Evolutionary conservation across 2,113 vertebrate genomes (phyloP).

Genomic region (Sciurus niger): DNA sequence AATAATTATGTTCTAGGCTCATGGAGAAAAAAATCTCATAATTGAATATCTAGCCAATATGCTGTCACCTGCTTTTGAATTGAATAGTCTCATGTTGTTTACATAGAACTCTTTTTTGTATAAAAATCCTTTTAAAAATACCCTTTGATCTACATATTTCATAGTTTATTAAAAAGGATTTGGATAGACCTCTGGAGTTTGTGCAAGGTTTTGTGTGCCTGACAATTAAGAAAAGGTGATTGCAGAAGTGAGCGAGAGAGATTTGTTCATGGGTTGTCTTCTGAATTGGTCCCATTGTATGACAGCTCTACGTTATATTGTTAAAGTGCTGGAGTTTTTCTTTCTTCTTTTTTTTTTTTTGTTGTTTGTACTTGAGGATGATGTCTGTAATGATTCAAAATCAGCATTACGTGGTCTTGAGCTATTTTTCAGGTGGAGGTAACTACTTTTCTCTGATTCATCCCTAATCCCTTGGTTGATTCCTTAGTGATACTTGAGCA

Average conservation of each 20-base stretch:
- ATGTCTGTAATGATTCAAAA: neutral
- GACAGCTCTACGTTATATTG: neutral
- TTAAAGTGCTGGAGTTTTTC: neutral
- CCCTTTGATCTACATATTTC: neutral
- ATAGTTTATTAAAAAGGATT: neutral
- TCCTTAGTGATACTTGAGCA: neutral
- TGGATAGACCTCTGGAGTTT: slow-evolving; percentile 3
- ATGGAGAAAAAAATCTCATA: neutral
- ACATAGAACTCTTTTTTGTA: neutral
- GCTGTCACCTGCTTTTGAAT: neutral
- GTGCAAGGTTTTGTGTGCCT: neutral
- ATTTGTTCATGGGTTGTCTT: neutral
- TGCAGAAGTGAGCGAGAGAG: neutral
- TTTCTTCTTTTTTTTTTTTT: neutral
- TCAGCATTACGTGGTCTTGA: neutral
- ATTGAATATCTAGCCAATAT: neutral
- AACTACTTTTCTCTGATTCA: slow-evolving; percentile 73
- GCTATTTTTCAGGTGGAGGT: slow-evolving; percentile 62
- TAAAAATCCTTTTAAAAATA: neutral
- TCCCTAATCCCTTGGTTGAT: neutral
- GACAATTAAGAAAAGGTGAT: neutral
- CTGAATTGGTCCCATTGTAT: neutral
- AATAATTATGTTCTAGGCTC: neutral
- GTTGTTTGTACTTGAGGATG: neutral
- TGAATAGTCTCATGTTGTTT: neutral